A percentile compares a stretch with the other conserved stretches of the same genome.
These are phyloP conservation scores for Apostichopus parvimensis DNA, from an alignment of 35 echinoderm and acorn worm species.

Conservation along the genomic window DNA sequence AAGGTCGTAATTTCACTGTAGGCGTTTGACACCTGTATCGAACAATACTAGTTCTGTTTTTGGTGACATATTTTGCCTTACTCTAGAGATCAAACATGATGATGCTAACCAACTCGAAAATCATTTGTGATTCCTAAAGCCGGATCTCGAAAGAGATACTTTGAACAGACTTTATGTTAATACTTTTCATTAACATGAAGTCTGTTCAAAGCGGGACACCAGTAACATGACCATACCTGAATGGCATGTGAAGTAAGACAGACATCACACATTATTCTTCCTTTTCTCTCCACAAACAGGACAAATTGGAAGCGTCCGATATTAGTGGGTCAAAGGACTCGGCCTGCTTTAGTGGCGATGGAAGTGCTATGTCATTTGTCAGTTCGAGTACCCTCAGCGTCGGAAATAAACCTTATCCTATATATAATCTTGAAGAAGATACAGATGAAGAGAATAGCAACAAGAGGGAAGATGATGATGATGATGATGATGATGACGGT, in stretches of 20 bases:
- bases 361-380: background rate
- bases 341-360: background rate
- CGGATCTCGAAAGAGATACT: too few species aligned
- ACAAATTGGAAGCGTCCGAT: background rate
- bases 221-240: too few species aligned
- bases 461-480: background rate
- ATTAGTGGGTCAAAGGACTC: slow-evolving; percentile 27
- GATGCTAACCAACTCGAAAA: too few species aligned
- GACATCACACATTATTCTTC: background rate
- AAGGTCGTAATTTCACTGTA: too few species aligned
- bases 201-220: too few species aligned
- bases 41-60: too few species aligned
- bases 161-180: too few species aligned
- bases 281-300: background rate
- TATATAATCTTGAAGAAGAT: background rate
- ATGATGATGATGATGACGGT: background rate
- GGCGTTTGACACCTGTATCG: too few species aligned
- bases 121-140: too few species aligned
- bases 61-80: too few species aligned
- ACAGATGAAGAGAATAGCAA: background rate
- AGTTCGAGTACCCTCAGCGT: background rate
- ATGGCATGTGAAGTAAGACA: background rate
- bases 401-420: background rate
- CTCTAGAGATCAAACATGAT: too few species aligned
- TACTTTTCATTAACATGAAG: too few species aligned